Evolutionary conservation across 2,888 invertebrate species (phyloP), one percentile per base, ranked within the genome.

Genomic region (Chelonus formosanus): DNA sequence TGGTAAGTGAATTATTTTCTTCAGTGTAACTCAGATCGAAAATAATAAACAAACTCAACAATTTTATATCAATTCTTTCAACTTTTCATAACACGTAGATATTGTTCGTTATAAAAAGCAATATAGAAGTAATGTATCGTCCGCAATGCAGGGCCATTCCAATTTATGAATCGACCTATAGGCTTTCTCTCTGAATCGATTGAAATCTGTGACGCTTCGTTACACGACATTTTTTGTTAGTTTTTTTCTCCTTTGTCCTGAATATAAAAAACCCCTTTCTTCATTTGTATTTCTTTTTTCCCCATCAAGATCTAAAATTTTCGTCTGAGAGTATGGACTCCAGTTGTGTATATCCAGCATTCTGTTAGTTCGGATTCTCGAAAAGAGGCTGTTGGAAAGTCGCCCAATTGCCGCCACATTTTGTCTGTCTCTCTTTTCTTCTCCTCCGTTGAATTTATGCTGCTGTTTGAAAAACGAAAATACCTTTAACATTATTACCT

Each of bases 401-500:
- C 71, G 82, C 83, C 83, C 81, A 83, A 81, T 81, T 78, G 79
- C 77, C 74, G 80, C 79, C 82, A 79, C 81, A 80, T 79, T 76
- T 78, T 73, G 71, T 71, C 70, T 70, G 70, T 75, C 70, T 71
- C 66, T 68, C 65, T 61, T 74, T 76, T 74, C 74, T 74, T 74
- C 53, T 50, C 43, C 62, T 43, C 47, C 48, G 53, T 64, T 63
- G 52, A 61, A 65, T 65, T 57, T 53, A 62, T 54, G 52, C 65
- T 35, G 48, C 70, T 52, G 63, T 66, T 69, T 53, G 74, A 77
- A 77, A 78, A 76, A 78, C 77, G 75, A 77, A 78, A 78, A 80
- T 80, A 81, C 80, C 79, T 78, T 78, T 79, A 78, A 80, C 75
- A 76, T 79, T 81, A 83, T 83, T 83, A 80, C 80, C 80, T 82